A percentile compares a stretch with the other conserved stretches of the same genome.
Conservation (phyloP, 2,888 invertebrate genomes). For the Thumatha senex region DNA sequence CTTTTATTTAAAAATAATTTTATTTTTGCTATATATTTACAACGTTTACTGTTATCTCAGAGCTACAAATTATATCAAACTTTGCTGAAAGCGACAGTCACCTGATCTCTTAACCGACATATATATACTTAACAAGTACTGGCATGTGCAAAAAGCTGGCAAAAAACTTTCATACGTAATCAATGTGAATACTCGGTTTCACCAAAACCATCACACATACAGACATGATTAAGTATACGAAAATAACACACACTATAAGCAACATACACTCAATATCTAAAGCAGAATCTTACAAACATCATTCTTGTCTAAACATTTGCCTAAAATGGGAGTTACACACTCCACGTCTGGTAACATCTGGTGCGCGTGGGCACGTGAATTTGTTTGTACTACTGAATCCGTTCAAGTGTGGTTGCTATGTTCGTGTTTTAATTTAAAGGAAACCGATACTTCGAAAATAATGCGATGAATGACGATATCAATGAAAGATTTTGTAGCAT, state of each 20-base stretch:
- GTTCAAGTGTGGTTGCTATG: slow-evolving; percentile 36
- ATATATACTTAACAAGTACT: too few species aligned
- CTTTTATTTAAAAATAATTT: too few species aligned
- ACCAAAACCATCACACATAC: too few species aligned
- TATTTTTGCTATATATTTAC: too few species aligned
- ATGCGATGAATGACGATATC: slow-evolving; percentile 17
- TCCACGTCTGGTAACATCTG: slow-evolving; percentile 12
- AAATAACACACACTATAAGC: background rate
- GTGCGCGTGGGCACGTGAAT: slow-evolving; percentile 29
- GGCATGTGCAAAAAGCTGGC: too few species aligned
- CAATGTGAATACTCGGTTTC: too few species aligned
- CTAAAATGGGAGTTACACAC: slow-evolving; percentile 2
- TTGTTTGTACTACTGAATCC: slow-evolving; percentile 37
- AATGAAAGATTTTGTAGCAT: slow-evolving; percentile 15
- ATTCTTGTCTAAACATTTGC: background rate
- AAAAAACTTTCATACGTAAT: too few species aligned
- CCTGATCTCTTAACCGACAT: too few species aligned
- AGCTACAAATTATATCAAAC: too few species aligned
- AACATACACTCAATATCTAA: background rate
- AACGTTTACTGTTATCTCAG: too few species aligned
- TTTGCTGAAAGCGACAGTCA: too few species aligned
- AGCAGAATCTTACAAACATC: background rate
- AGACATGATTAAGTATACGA: too few species aligned
- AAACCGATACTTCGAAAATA: slow-evolving; percentile 23
- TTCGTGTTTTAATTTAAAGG: slow-evolving; percentile 18